Evolutionary conservation across 1,140 invertebrate genomes (phyloP).

Genomic region (Brachionus angularis): DNA sequence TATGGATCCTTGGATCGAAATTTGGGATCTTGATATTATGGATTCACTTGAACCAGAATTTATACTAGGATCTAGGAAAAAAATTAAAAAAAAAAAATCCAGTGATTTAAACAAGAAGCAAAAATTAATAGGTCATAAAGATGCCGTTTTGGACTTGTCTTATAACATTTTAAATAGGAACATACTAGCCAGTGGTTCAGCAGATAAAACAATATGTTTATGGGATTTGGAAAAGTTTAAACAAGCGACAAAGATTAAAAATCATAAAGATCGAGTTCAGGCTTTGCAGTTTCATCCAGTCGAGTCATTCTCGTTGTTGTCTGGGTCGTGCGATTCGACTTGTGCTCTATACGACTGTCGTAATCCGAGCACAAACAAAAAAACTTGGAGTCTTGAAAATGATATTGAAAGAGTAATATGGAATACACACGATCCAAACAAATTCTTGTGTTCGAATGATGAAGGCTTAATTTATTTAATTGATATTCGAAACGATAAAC

Average conservation of each 20-base stretch:
- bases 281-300: conserved; percentile 34
- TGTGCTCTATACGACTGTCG: conserved; percentile 18
- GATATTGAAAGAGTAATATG: conserved; percentile 28
- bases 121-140: conserved; percentile 2
- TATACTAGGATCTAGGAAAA: conserved; percentile 17
- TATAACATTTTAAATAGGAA: conserved; percentile 14
- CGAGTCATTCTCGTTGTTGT: conserved; percentile 17
- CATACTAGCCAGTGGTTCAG: conserved; percentile 33
- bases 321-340: conserved; percentile 22
- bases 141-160: conserved; percentile 20
- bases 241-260: conserved; percentile 20
- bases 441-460: conserved; percentile 27
- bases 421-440: conserved; percentile 33
- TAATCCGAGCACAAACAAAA: conserved; percentile 12
- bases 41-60: conserved; percentile 15
- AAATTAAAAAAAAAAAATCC: conserved; percentile 34
- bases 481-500: conserved; percentile 35
- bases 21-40: conserved; percentile 42
- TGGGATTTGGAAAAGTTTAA: conserved; percentile 41
- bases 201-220: conserved; percentile 15
- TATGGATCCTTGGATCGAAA: conserved; percentile 33
- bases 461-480: conserved; percentile 23
- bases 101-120: conserved; percentile 14
- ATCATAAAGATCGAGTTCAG: conserved; percentile 34
- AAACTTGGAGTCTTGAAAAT: conserved; percentile 31